Conservation (phyloP, 2,888 invertebrate species). For the Apamea crenata region DNA sequence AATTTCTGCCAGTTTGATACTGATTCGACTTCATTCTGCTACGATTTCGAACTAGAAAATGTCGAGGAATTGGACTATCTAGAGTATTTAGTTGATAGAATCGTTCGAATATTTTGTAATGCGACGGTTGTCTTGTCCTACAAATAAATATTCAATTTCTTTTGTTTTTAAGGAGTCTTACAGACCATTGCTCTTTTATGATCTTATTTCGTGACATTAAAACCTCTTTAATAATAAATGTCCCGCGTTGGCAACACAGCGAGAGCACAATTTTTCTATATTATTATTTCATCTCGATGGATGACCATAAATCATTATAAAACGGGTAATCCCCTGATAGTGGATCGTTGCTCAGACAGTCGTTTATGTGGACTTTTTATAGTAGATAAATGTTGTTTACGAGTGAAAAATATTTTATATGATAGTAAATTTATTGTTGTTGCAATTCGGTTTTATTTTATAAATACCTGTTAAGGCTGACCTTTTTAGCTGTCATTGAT, state of each 20-base stretch:
- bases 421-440: slow-evolving; percentile 62
- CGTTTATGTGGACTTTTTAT: slow-evolving; percentile 64
- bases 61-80: background rate
- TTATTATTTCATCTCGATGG: slow-evolving; percentile 61
- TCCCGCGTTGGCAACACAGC: slow-evolving; percentile 46
- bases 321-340: slow-evolving; percentile 61
- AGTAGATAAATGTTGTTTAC: slow-evolving; percentile 62
- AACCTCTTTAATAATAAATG: slow-evolving; percentile 59
- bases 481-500: slow-evolving; percentile 3
- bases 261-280: slow-evolving; percentile 46
- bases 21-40: background rate
- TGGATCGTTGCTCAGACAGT: slow-evolving; percentile 55
- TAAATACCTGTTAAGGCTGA: background rate
- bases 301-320: slow-evolving; percentile 65
- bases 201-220: slow-evolving; percentile 25
- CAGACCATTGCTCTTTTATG: background rate
- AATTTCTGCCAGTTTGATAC: background rate
- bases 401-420: slow-evolving; percentile 51
- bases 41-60: slow-evolving; percentile 5
- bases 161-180: background rate
- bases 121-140: accelerated
- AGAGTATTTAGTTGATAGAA: background rate
- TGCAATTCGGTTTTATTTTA: slow-evolving; percentile 53
- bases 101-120: background rate
- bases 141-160: background rate